Conservation (phyloP, 2,888 invertebrate genomes). For the Ametastegia equiseti region DNA sequence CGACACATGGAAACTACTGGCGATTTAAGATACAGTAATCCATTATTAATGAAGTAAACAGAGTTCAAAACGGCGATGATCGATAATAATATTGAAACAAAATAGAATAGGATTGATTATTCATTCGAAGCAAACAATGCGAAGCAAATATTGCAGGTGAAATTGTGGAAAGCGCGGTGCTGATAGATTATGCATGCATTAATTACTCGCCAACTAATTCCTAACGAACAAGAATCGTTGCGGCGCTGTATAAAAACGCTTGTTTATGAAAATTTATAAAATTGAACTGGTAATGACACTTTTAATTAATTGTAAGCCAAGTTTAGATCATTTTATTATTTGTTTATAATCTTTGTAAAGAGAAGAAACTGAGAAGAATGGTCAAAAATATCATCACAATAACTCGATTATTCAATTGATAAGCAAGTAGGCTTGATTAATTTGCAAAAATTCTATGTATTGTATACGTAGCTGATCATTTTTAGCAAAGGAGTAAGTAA, state of each 20-base stretch:
- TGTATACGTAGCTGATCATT: not conserved
- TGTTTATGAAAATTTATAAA: not conserved
- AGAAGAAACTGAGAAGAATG: not conserved
- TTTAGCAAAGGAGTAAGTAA: not conserved
- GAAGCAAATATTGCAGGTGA: slow-evolving; percentile 25
- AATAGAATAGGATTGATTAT: not conserved
- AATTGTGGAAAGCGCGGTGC: slow-evolving; percentile 27
- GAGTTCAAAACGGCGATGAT: not conserved
- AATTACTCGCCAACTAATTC: slow-evolving; percentile 28
- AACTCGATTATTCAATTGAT: not conserved
- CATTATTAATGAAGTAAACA: not conserved
- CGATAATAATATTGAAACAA: not conserved
- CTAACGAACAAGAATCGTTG: not conserved
- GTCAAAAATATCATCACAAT: not conserved
- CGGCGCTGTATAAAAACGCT: not conserved
- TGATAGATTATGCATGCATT: slow-evolving; percentile 12
- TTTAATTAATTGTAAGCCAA: not conserved
- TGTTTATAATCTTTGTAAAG: too few relatives aligned
- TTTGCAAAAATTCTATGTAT: not conserved
- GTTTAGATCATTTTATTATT: not conserved
- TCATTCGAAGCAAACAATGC: slow-evolving; percentile 15
- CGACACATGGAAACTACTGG: not conserved
- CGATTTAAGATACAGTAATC: too few relatives aligned
- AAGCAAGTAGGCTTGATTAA: not conserved
- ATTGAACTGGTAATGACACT: not conserved